phyloP scores from a whole-genome alignment of 1,140 invertebrate species.

The Drosophila malerkotliana region DNA sequence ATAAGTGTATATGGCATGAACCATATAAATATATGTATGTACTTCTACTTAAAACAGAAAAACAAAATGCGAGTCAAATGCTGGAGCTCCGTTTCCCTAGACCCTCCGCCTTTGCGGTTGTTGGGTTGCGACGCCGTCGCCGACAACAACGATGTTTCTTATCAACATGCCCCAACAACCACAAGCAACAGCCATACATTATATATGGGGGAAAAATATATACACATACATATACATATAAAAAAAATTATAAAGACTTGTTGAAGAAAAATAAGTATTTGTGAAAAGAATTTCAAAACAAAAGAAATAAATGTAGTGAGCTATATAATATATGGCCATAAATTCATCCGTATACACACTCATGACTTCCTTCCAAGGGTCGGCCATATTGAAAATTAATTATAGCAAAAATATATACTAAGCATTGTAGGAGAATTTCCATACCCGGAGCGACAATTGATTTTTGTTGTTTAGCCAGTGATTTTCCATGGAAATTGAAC shows the following conservation, averaged over 20 bases:
- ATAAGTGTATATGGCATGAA: not conserved
- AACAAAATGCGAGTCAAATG: constrained; percentile 47
- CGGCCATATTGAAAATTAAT: constrained; percentile 58
- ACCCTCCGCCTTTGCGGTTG: constrained; percentile 49
- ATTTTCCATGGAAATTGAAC: constrained; percentile 45
- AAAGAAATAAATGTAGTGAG: constrained; percentile 65
- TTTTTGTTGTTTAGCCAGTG: constrained; percentile 37
- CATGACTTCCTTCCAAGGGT: constrained; percentile 62
- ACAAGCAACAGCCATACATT: constrained; percentile 32
- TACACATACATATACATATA: not conserved
- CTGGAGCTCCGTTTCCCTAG: constrained; percentile 21
- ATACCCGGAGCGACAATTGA: constrained; percentile 21
- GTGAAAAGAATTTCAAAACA: constrained; percentile 71
- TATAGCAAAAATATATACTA: constrained; percentile 18
- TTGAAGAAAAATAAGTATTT: constrained; percentile 55
- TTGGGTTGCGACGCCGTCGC: constrained; percentile 46
- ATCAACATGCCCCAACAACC: constrained; percentile 60
- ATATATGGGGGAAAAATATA: constrained; percentile 35
- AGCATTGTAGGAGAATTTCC: constrained; percentile 8
- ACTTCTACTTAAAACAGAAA: constrained; percentile 37
- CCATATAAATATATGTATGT: not conserved
- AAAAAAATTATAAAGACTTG: constrained; percentile 46
- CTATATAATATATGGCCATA: constrained; percentile 26
- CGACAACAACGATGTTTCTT: constrained; percentile 50
- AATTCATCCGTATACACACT: constrained; percentile 12